Percentiles rank a stretch among this genome's conserved stretches.
Conservation (phyloP, 2,888 invertebrate species). For the Perizoma flavofasciatum region DNA sequence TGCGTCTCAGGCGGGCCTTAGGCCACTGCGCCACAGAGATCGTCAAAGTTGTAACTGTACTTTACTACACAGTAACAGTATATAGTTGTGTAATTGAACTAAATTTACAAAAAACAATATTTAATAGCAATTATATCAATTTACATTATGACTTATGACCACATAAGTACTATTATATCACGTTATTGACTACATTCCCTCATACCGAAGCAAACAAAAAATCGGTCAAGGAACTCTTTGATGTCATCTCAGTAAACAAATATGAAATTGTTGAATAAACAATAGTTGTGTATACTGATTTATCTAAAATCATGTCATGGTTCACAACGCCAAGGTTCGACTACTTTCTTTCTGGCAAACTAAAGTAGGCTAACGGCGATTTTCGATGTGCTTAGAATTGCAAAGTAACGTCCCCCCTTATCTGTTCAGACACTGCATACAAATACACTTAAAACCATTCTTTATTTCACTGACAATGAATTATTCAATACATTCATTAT, state of each 20-base stretch:
- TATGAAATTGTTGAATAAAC: too few relatives aligned
- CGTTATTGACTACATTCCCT: background rate
- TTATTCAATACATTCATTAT: conserved; percentile 33
- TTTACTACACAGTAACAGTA: too few relatives aligned
- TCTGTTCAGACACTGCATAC: conserved; percentile 57
- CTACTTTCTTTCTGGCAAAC: conserved; percentile 75
- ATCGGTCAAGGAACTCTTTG: conserved; percentile 29
- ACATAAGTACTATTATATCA: background rate
- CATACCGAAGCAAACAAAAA: conserved; percentile 26
- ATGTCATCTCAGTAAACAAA: background rate
- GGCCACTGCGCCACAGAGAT: too few relatives aligned
- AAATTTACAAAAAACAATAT: too few relatives aligned
- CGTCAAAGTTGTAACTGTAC: too few relatives aligned
- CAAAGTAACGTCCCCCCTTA: conserved; percentile 54
- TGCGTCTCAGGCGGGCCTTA: too few relatives aligned
- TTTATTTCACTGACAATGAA: conserved; percentile 31
- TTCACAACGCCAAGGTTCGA: conserved; percentile 43
- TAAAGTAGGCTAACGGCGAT: conserved; percentile 77
- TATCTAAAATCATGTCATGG: conserved; percentile 49
- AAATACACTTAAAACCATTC: conserved; percentile 45
- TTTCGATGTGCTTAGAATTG: conserved; percentile 70
- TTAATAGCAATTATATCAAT: background rate
- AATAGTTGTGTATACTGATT: too few relatives aligned
- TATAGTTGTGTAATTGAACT: too few relatives aligned
- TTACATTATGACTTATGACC: background rate